These are phyloP conservation scores for Papilio gigon DNA, from an alignment of 2,888 invertebrate species.

Conservation along the genomic window DNA sequence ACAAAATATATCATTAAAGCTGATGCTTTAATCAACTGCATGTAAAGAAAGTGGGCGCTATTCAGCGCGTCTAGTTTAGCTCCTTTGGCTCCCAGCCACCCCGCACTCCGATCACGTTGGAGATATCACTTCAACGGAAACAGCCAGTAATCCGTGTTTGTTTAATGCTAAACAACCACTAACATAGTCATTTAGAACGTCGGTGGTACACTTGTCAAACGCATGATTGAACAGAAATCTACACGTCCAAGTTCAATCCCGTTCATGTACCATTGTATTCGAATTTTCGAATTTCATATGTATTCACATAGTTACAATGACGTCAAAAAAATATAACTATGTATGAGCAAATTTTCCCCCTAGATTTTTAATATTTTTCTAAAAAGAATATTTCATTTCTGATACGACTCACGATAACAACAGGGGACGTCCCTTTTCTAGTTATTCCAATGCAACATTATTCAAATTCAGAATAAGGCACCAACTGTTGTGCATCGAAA, in stretches of 20 bases:
- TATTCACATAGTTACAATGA: no score
- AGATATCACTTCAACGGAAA: not conserved
- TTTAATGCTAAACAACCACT: not conserved
- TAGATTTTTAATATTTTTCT: conserved; percentile 2
- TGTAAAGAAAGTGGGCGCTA: not conserved
- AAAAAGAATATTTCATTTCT: conserved; percentile 25
- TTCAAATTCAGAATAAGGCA: conserved; percentile 30
- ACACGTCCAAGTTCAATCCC: no score
- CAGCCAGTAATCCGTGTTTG: not conserved
- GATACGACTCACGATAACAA: conserved; percentile 24
- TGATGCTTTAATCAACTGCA: conserved; percentile 2
- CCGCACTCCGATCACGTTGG: not conserved
- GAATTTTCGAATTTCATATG: no score
- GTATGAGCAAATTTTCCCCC: no score
- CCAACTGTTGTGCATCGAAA: conserved; percentile 22
- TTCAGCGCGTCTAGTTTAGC: not conserved
- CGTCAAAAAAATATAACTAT: no score
- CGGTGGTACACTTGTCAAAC: no score
- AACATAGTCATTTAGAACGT: no score
- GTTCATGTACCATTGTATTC: no score
- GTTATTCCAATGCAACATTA: conserved; percentile 36
- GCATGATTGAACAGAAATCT: no score
- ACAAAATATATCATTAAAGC: not conserved
- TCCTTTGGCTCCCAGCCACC: not conserved
- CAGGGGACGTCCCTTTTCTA: conserved; percentile 30